These are phyloP conservation scores for Hydractinia symbiolongicarpus DNA, from an alignment of 30 jellyfish, hydroid and myxozoan species.

Conservation along the genomic window DNA sequence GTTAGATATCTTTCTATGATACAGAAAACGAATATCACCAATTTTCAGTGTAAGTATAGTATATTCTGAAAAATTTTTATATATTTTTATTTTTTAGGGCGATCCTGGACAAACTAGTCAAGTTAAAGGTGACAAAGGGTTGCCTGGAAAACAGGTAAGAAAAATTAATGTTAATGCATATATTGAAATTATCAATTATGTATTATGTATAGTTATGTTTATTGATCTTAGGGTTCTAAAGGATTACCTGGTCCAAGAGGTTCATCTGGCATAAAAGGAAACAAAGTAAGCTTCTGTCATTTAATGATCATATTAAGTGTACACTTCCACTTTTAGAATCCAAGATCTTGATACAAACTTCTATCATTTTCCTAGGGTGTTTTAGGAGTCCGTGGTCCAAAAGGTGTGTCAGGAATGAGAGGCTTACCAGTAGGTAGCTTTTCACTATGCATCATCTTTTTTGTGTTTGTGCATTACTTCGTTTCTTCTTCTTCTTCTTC, in stretches of 20 bases:
- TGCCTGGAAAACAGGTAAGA: not conserved
- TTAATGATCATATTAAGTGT: not conserved
- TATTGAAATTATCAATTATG: not conserved
- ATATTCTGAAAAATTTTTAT: too few relatives aligned
- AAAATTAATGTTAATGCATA: not conserved
- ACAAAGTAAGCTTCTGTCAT: not conserved
- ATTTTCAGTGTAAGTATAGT: too few relatives aligned
- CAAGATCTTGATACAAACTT: not conserved
- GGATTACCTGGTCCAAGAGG: not conserved
- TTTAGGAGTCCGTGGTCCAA: not conserved
- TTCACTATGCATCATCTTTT: not conserved
- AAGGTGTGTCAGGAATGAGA: constrained; percentile 45
- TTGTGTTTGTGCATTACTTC: not conserved
- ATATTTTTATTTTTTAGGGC: constrained; percentile 6
- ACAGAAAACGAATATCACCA: too few relatives aligned
- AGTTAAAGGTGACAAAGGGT: not conserved
- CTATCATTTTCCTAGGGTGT: not conserved
- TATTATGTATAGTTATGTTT: too few relatives aligned
- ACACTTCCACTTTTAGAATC: not conserved
- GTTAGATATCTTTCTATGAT: too few relatives aligned
- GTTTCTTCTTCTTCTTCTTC: not conserved
- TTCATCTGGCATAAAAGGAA: not conserved
- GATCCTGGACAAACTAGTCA: constrained; percentile 21
- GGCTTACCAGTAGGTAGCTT: constrained; percentile 44
- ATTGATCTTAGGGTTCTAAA: too few relatives aligned